Evolutionary conservation across 1,140 invertebrate genomes (phyloP), one percentile per base, ranked within the genome.

Genomic region (Oedothorax gibbosus): DNA sequence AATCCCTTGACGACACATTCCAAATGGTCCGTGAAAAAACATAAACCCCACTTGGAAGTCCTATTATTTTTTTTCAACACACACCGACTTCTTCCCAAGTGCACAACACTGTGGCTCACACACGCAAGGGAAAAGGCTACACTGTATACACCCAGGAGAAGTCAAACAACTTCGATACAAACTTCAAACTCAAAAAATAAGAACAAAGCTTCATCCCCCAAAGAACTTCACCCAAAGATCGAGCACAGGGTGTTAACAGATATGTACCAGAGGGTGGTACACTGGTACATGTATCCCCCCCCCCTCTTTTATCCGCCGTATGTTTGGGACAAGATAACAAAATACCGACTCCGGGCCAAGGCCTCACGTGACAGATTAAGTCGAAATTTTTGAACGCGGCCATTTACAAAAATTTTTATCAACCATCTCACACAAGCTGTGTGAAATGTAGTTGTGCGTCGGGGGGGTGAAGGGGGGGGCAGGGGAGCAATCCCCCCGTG

Each of bases 381-480:
- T 84, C 81, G 71, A 84, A 84, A 84, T 84, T 84, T 84, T 84
- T 84, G 81, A 84, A 68, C 71, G 35, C 62, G 81, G 81, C 81
- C 81, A 84, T 84, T 84, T 84, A 84, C 81, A 84, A 84, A 84
- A 84, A 84, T 84, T 84, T 84, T 84, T 84, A 84, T 84, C 81
- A 84, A 75, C 81, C 50, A 84, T 84, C 81, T 82, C 79, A 35
- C 35, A 35, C 80, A 82, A 73, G 80, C 80, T 65, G 56, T n/a
- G 66, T 53, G 78, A 56, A 20, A 76, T 68, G 56, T 21, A 65
- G 69, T 83, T 75, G 68, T 73, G 71, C n/a, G 51, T 20, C 21
- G 20, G 15, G 53, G 56, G 51, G 69, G 57, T 71, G 53, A 49
- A 49, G 49, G 51, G 56, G 62, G 10, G 51, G 76, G 18, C 62